Conservation (phyloP, 2,113 vertebrate genomes). For the Oenanthe oenanthe region DNA sequence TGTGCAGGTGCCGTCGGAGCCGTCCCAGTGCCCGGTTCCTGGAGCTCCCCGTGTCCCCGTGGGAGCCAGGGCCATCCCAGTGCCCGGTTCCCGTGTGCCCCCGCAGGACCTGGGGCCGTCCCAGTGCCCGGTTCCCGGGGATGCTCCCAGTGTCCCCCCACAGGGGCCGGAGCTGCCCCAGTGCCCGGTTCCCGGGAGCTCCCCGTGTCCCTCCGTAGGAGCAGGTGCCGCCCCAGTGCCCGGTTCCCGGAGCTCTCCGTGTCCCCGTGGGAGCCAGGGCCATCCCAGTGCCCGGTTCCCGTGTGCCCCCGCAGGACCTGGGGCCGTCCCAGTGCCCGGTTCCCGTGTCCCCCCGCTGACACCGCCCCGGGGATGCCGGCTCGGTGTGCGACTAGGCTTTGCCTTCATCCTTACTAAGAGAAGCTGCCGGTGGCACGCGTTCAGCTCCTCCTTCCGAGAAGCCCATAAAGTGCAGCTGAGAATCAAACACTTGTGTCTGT, state of each 20-base stretch:
- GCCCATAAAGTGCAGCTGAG: not conserved
- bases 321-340: not conserved
- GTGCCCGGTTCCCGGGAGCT: not conserved
- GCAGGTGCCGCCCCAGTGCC: no score
- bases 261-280: no score
- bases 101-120: no score
- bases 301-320: rapidly evolving
- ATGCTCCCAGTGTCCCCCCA: no score
- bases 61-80: no score
- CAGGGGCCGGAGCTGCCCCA: no score
- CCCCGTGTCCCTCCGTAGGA: rapidly evolving
- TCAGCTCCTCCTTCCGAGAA: not conserved
- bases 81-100: not conserved
- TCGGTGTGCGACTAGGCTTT: not conserved
- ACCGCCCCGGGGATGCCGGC: not conserved
- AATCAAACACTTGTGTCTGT: not conserved
- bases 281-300: no score
- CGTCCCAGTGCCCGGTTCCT: not conserved
- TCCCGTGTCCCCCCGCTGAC: not conserved
- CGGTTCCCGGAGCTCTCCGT: no score
- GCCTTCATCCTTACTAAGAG: not conserved
- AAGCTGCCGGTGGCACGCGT: not conserved
- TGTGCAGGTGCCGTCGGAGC: not conserved
- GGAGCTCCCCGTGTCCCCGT: no score
- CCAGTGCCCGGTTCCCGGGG: not conserved